Conservation (phyloP, 2,888 invertebrate genomes). For the Bugulina stolonifera region DNA sequence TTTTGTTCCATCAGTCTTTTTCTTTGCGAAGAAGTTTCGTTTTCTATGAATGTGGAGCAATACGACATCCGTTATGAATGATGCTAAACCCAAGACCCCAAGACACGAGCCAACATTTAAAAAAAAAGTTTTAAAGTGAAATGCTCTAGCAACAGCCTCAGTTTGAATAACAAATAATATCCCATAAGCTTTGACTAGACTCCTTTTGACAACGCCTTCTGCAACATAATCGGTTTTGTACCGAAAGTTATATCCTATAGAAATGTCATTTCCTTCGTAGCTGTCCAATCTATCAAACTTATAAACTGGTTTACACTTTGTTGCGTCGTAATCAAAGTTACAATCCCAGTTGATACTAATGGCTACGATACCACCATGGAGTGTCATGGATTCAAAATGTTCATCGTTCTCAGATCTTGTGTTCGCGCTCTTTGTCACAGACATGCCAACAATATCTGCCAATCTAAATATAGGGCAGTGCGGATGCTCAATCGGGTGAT, state of each 20-base stretch:
- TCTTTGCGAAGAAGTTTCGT: not conserved
- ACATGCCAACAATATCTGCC: conserved; percentile 45
- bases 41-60: conserved; percentile 19
- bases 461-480: conserved; percentile 54
- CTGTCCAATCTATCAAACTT: conserved; percentile 54
- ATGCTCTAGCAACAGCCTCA: conserved; percentile 55
- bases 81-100: conserved; percentile 52
- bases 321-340: conserved; percentile 53
- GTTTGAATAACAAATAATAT: conserved; percentile 55
- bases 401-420: not conserved
- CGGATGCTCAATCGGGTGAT: conserved; percentile 38
- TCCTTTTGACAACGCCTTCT: conserved; percentile 39
- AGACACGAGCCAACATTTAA: conserved; percentile 57
- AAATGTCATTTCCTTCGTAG: conserved; percentile 29
- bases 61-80: not conserved
- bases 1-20: not conserved
- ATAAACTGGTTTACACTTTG: conserved; percentile 55
- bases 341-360: conserved; percentile 56
- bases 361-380: conserved; percentile 53
- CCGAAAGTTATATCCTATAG: conserved; percentile 33
- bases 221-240: conserved; percentile 51
- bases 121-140: conserved; percentile 54
- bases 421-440: not conserved
- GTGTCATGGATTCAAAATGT: conserved; percentile 4
- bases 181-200: conserved; percentile 55